Percentiles rank a stretch among this genome's conserved stretches.
Conservation (phyloP, 2,797 vertebrate genomes). For the Peromyscus nudipes region DNA sequence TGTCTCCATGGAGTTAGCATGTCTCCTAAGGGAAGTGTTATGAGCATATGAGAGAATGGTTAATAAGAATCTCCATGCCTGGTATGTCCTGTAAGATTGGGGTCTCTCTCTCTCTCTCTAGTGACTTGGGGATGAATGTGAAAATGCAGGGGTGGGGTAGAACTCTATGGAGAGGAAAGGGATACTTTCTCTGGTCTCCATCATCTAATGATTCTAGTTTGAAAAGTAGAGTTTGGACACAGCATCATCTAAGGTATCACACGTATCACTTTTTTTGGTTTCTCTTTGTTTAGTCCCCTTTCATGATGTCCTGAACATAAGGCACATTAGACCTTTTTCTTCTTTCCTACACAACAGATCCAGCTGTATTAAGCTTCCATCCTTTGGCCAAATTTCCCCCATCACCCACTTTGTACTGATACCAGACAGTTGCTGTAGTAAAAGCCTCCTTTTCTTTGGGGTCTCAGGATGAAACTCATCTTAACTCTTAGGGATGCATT, state of each 20-base stretch:
- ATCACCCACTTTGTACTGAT: neutral
- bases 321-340: neutral
- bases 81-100: neutral
- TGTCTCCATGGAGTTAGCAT: neutral
- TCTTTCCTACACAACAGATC: neutral
- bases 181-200: no score
- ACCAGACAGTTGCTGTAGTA: neutral
- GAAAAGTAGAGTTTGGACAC: neutral
- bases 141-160: neutral
- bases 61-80: neutral
- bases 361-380: neutral
- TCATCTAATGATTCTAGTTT: neutral
- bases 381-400: neutral
- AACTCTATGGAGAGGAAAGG: neutral
- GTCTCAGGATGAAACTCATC: neutral
- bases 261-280: neutral
- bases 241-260: neutral
- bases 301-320: neutral
- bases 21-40: no score
- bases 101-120: no score
- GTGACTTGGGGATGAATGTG: neutral
- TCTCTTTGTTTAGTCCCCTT: neutral
- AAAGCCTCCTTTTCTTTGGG: neutral
- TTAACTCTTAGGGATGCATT: neutral
- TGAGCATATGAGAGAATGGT: neutral